Evolutionary conservation across 2,888 invertebrate genomes (phyloP), one percentile per base, ranked within the genome.

Genomic region (Abscondita cerata): DNA sequence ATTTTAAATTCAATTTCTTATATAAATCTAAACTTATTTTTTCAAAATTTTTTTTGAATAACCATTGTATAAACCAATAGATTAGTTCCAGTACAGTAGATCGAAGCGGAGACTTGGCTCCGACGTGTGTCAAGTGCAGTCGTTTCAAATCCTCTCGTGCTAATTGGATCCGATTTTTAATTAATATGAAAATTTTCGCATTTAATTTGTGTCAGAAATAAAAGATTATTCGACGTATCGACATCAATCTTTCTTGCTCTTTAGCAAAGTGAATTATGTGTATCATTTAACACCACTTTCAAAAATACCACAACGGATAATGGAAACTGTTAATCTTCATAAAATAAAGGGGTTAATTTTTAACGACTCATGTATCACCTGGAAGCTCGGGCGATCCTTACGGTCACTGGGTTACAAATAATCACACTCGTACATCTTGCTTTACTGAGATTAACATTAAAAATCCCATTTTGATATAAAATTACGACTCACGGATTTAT

Each of bases 131-230:
- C 80, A 80, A 78, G 79, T 79, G 78, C 80, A 80, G 79, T 74
- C 76, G 73, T 72, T 74, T 71, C 75, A 75, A 75, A 76, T 74
- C 76, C 76, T 75, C 75, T 75, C 72, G 72, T 74, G 75, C 76
- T 80, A 80, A 80, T 80, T 80, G 80, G 80, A 80, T 80, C 75
- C 77, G 78, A 78, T 80, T 80, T 80, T 80, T 80, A 80, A 80
- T 80, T 80, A 80, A 80, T 79, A 79, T 78, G 78, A 80, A 80
- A 79, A 79, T 80, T 77, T 75, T 74, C 75, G 72, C 75, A 71
- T 75, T 75, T 75, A 73, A 74, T 72, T 71, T 69, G 64, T 69
- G 64, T 67, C 58, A 60, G 65, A 66, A 70, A 63, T 68, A 70
- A 66, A 56, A 62, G 62, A 54, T 67, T 54, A 61, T 70, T 67